phyloP scores from a whole-genome alignment of 2,113 vertebrate genomes.

The Microcebus tavaratra region DNA sequence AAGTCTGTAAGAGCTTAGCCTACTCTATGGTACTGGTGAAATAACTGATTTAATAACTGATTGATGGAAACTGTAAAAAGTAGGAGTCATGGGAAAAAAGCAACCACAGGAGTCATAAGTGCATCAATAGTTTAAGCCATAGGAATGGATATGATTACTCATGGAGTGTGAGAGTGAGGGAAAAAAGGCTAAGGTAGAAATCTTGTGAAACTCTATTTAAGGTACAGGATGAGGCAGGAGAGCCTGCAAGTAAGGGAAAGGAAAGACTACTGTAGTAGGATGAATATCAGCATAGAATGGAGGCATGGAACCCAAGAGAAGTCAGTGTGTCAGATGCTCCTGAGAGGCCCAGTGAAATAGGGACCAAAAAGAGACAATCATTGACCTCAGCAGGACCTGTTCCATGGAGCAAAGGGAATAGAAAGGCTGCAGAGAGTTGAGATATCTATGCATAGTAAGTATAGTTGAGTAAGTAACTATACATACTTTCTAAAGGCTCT shows the following conservation, averaged over 20 bases:
- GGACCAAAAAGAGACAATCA: background rate
- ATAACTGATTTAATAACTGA: constrained; percentile 24
- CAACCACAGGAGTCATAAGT: background rate
- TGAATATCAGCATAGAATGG: background rate
- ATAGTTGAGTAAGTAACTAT: background rate
- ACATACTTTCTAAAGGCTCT: constrained; percentile 4
- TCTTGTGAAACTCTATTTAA: background rate
- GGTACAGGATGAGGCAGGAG: background rate
- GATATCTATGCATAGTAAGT: background rate
- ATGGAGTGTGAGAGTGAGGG: background rate
- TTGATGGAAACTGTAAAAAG: constrained; percentile 1
- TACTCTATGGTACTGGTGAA: background rate
- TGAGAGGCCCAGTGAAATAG: background rate
- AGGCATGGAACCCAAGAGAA: background rate
- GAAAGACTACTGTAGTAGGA: background rate
- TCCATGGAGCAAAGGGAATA: background rate
- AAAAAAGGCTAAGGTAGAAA: background rate
- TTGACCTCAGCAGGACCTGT: background rate
- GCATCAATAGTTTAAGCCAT: background rate
- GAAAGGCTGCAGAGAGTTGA: background rate
- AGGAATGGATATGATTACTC: background rate
- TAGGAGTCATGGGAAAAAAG: constrained; percentile 29
- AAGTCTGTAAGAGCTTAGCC: background rate
- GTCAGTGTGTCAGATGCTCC: background rate
- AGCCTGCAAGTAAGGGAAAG: background rate